Evolutionary conservation across 2,888 invertebrate species (phyloP).

Genomic region (Mechanitis messenoides): DNA sequence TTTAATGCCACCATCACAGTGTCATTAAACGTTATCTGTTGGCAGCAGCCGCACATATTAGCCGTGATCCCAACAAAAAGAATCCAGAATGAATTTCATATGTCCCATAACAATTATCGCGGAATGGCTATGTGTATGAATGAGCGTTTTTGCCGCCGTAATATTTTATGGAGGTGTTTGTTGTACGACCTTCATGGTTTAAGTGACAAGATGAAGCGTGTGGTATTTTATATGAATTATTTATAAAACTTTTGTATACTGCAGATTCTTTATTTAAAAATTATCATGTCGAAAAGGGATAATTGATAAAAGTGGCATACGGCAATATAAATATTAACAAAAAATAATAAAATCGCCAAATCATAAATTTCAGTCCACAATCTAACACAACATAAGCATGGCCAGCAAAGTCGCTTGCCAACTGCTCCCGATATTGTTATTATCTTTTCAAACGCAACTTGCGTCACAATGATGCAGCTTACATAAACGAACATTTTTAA

Average conservation of each 20-base stretch:
- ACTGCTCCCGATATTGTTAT: constrained; percentile 62
- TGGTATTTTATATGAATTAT: too few relatives aligned
- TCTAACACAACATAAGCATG: constrained; percentile 31
- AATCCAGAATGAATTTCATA: constrained; percentile 43
- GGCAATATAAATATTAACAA: neutral
- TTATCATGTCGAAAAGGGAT: too few relatives aligned
- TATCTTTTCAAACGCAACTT: constrained; percentile 50
- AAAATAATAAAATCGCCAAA: constrained; percentile 1
- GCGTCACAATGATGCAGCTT: constrained; percentile 34
- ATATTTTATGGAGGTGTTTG: constrained; percentile 56
- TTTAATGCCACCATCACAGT: constrained; percentile 14
- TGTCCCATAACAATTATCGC: constrained; percentile 55
- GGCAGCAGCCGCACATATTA: constrained; percentile 28
- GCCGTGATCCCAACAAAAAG: constrained; percentile 25
- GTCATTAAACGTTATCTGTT: constrained; percentile 27
- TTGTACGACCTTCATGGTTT: constrained; percentile 32
- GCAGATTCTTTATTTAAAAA: too few relatives aligned
- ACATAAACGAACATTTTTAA: constrained; percentile 4
- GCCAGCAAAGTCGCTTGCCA: constrained; percentile 47
- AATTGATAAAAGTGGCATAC: neutral
- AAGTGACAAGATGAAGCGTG: constrained; percentile 21
- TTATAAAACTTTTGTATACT: too few relatives aligned
- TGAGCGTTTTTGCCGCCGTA: constrained; percentile 52
- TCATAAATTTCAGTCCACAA: constrained; percentile 1
- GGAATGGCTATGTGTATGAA: constrained; percentile 38